These are phyloP conservation scores for Catamblyrhynchus diadema DNA, from an alignment of 2,797 vertebrate species.

Conservation along the genomic window DNA sequence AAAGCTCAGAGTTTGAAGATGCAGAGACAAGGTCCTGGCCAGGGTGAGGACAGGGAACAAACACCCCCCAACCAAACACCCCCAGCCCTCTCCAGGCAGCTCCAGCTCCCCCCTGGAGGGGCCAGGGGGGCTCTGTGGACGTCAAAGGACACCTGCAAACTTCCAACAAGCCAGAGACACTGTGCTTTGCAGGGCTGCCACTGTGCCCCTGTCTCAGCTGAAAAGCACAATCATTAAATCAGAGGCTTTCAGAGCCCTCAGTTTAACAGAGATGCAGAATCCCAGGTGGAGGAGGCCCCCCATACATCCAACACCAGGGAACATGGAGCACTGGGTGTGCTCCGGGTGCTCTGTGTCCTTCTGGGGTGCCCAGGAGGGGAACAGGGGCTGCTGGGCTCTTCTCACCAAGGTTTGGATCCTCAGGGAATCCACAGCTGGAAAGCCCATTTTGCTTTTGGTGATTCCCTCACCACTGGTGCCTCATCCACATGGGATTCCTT, in stretches of 20 bases:
- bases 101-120: background rate
- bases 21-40: background rate
- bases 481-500: rapidly evolving
- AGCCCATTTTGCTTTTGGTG: background rate
- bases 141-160: no score
- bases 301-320: background rate
- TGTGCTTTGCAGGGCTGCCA: background rate
- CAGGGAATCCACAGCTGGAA: background rate
- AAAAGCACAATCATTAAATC: background rate
- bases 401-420: background rate
- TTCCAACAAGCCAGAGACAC: background rate
- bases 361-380: background rate
- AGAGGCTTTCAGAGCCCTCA: background rate
- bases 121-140: background rate
- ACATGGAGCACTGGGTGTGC: rapidly evolving
- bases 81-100: background rate
- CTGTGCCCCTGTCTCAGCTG: background rate
- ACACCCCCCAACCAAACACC: rapidly evolving
- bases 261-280: background rate
- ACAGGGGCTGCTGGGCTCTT: background rate
- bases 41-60: background rate
- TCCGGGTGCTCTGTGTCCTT: background rate
- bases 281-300: background rate
- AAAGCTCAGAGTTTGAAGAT: background rate
- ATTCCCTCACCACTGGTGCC: rapidly evolving